phyloP scores from a whole-genome alignment of 2,888 invertebrate species.

The Drosophila antonietae region DNA sequence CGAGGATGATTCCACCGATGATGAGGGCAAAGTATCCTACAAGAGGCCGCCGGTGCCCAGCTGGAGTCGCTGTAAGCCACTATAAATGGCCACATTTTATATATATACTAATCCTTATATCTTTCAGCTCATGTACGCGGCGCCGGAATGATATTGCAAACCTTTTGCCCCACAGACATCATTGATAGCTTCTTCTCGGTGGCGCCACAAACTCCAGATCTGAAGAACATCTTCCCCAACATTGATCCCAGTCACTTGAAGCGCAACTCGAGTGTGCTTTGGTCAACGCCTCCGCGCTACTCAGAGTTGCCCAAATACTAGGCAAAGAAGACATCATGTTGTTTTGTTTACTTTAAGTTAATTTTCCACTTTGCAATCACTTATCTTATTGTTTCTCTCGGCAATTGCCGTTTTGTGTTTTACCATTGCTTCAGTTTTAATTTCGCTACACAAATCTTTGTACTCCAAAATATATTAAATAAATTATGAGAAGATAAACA shows the following conservation, averaged over 20 bases:
- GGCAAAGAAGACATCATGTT: not conserved
- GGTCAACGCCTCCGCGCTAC: constrained; percentile 90
- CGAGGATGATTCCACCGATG: constrained; percentile 85
- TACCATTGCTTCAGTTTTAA: constrained; percentile 10
- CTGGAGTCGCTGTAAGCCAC: constrained; percentile 85
- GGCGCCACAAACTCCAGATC: constrained; percentile 87
- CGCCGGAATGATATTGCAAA: constrained; percentile 85
- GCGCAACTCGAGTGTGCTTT: constrained; percentile 90
- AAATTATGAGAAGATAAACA: constrained; percentile 30
- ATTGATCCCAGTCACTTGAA: constrained; percentile 88
- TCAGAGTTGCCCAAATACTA: constrained; percentile 86
- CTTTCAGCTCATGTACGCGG: constrained; percentile 84
- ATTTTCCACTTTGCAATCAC: constrained; percentile 24
- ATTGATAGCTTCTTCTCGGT: constrained; percentile 88
- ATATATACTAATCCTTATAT: not conserved
- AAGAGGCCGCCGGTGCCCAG: constrained; percentile 82
- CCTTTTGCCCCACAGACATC: constrained; percentile 82
- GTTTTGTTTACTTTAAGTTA: constrained; percentile 1
- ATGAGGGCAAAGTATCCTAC: constrained; percentile 82
- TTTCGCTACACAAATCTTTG: constrained; percentile 22
- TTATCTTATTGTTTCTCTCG: constrained; percentile 22
- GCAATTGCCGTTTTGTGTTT: constrained; percentile 13
- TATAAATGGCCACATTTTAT: not conserved
- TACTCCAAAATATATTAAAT: constrained; percentile 33
- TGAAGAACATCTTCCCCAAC: constrained; percentile 88